These are phyloP conservation scores for Diloba caeruleocephala DNA, from an alignment of 2,888 invertebrate genomes.

Conservation along the genomic window DNA sequence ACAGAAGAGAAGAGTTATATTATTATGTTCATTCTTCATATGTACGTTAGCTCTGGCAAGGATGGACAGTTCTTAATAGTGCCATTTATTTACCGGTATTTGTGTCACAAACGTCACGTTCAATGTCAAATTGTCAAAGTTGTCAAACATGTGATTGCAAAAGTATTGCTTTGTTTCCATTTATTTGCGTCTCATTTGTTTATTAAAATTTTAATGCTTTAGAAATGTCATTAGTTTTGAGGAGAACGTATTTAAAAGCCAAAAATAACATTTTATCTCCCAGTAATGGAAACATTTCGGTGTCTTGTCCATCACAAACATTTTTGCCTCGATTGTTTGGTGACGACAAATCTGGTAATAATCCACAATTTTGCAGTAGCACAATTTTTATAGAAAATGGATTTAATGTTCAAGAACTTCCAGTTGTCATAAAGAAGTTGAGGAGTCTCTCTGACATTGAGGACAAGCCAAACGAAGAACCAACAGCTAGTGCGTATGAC, in stretches of 20 bases:
- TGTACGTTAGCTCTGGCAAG: no score
- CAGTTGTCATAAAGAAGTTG: constrained; percentile 89
- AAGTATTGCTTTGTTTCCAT: constrained; percentile 25
- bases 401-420: constrained; percentile 91
- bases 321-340: constrained; percentile 62
- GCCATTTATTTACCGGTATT: background rate
- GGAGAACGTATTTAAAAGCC: constrained; percentile 74
- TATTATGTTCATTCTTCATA: no score
- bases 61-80: no score
- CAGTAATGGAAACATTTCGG: constrained; percentile 55
- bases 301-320: constrained; percentile 49
- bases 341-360: constrained; percentile 71
- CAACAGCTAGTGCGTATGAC: constrained; percentile 61
- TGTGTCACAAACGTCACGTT: background rate
- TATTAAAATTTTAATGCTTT: constrained; percentile 18
- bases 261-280: constrained; percentile 66
- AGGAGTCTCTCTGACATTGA: constrained; percentile 76
- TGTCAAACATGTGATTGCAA: constrained; percentile 36
- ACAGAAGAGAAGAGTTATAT: no score
- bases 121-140: constrained; percentile 20
- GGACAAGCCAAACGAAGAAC: constrained; percentile 56
- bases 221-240: constrained; percentile 74
- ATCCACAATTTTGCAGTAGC: constrained; percentile 75
- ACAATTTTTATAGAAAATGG: constrained; percentile 91
- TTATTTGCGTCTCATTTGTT: constrained; percentile 31